Percentiles rank a stretch among this genome's conserved stretches.
Conservation (phyloP, 1,140 invertebrate species). For the Argopecten irradians region DNA sequence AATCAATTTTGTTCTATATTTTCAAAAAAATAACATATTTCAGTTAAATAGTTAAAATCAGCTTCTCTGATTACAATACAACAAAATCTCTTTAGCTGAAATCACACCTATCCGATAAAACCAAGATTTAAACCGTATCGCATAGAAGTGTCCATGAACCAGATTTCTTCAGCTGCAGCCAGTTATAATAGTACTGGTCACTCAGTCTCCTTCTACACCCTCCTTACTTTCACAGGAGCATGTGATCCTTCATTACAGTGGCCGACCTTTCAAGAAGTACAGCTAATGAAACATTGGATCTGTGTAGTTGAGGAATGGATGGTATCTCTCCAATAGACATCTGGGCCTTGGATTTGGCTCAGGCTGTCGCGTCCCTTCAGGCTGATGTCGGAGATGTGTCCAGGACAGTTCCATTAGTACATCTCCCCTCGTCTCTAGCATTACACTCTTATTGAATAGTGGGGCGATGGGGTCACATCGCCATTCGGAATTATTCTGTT, state of each 20-base stretch:
- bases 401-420: not conserved
- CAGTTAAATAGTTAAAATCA: too few relatives aligned
- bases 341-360: not conserved
- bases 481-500: not conserved
- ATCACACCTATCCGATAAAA: not conserved
- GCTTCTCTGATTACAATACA: too few relatives aligned
- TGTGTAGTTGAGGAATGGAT: not conserved
- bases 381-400: not conserved
- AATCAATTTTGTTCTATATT: too few relatives aligned
- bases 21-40: too few relatives aligned
- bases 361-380: not conserved
- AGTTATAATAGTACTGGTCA: not conserved
- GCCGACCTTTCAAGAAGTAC: constrained; percentile 20
- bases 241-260: constrained; percentile 14
- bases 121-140: not conserved
- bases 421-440: not conserved
- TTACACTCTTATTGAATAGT: not conserved
- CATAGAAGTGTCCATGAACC: not conserved
- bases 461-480: not conserved
- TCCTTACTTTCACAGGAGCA: not conserved
- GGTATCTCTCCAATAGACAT: constrained; percentile 7
- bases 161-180: not conserved
- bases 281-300: not conserved
- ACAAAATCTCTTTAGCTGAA: too few relatives aligned
- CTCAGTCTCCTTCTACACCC: not conserved